A percentile compares a stretch with the other conserved stretches of the same genome.
Evolutionary conservation across 2,113 vertebrate genomes (phyloP).

Genomic region (Australoheros scitulus): DNA sequence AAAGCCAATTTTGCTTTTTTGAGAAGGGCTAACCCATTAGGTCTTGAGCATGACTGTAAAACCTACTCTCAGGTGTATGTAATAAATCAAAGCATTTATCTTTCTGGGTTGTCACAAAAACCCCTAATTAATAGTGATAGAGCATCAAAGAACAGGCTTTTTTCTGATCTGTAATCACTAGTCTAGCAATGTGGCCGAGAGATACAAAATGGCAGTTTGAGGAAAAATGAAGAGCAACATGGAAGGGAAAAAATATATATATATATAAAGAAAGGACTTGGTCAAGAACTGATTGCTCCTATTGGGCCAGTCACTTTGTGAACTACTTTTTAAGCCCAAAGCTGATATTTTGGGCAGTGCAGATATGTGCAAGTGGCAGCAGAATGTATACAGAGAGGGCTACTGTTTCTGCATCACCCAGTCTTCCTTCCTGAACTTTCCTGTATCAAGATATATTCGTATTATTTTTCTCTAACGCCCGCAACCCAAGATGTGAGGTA

Average conservation of each 20-base stretch:
- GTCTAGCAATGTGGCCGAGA: background rate
- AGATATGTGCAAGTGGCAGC: background rate
- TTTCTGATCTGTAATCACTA: background rate
- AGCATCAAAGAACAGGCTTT: background rate
- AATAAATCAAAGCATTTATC: background rate
- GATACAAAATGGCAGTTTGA: background rate
- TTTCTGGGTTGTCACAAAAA: background rate
- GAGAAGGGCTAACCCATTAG: background rate
- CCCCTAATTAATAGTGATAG: background rate
- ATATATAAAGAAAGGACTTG: constrained; percentile 45
- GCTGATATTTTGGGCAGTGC: constrained; percentile 47
- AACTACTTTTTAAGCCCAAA: constrained; percentile 49
- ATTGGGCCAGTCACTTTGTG: constrained; percentile 45
- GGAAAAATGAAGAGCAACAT: background rate
- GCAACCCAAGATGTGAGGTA: background rate
- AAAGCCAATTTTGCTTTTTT: too few relatives aligned
- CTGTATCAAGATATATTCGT: background rate
- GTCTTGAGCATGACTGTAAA: background rate
- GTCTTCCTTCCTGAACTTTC: constrained; percentile 20
- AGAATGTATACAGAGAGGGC: background rate
- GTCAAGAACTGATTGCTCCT: constrained; percentile 44
- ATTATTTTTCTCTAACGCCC: background rate
- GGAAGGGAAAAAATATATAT: background rate
- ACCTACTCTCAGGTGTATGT: background rate
- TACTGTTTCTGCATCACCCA: constrained; percentile 6